Conservation (phyloP, 2,888 invertebrate genomes). For the Epistrophella euchroma region DNA sequence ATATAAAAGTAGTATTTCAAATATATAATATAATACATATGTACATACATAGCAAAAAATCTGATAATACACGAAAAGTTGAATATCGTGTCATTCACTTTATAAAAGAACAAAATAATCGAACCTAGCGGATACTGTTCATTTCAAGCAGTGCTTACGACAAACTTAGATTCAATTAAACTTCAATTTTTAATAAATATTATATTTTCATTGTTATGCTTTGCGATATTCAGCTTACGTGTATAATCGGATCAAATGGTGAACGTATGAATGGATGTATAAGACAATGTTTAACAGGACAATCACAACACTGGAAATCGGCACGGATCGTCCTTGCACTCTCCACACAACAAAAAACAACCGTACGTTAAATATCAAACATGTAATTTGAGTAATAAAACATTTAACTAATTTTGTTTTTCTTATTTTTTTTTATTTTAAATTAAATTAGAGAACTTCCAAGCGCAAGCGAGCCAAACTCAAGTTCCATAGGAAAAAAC, state of each 20-base stretch:
- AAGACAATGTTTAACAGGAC: slow-evolving; percentile 85
- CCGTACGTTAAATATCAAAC: slow-evolving; percentile 84
- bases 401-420: neutral
- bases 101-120: slow-evolving; percentile 64
- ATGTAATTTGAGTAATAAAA: neutral
- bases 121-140: slow-evolving; percentile 47
- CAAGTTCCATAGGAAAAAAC: slow-evolving; percentile 94
- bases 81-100: slow-evolving; percentile 81
- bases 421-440: slow-evolving; percentile 9
- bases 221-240: slow-evolving; percentile 84
- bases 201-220: slow-evolving; percentile 76
- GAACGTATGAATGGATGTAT: slow-evolving; percentile 84
- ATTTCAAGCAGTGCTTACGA: slow-evolving; percentile 62
- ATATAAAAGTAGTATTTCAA: slow-evolving; percentile 17
- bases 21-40: slow-evolving; percentile 9
- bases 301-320: slow-evolving; percentile 85
- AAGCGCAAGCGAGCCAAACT: slow-evolving; percentile 85
- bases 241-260: slow-evolving; percentile 84
- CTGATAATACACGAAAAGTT: slow-evolving; percentile 83
- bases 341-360: slow-evolving; percentile 86
- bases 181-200: slow-evolving; percentile 77
- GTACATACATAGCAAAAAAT: neutral
- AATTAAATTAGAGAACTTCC: slow-evolving; percentile 79
- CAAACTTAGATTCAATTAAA: slow-evolving; percentile 64
- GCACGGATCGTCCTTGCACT: slow-evolving; percentile 86